Percentiles rank a stretch among this genome's conserved stretches.
These are phyloP conservation scores for Cherax quadricarinatus DNA, from an alignment of 1,140 invertebrate species.

Conservation along the genomic window DNA sequence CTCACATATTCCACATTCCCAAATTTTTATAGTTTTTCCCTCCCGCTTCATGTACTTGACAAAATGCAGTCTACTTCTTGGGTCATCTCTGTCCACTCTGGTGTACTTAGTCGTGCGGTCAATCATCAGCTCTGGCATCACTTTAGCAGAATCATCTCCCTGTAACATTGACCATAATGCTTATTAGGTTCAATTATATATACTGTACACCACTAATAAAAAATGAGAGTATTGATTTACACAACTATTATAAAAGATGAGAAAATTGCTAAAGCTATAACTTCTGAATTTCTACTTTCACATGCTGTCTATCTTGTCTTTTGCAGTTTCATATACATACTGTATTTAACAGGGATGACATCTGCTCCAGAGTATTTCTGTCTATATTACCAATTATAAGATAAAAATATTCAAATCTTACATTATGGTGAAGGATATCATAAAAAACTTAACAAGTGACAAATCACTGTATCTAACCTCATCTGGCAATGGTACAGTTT, in stretches of 20 bases:
- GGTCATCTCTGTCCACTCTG: constrained; percentile 79
- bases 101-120: constrained; percentile 32
- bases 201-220: too few species aligned
- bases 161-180: not conserved
- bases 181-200: too few species aligned
- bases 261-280: not conserved
- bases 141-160: not conserved
- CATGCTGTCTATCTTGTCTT: too few species aligned
- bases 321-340: too few species aligned
- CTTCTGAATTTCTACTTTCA: not conserved
- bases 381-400: too few species aligned
- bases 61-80: constrained; percentile 80
- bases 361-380: too few species aligned
- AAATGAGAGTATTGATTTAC: not conserved
- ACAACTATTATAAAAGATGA: not conserved
- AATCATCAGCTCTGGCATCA: not conserved
- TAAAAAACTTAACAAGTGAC: too few species aligned
- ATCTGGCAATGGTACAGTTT: not conserved
- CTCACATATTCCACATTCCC: constrained; percentile 84
- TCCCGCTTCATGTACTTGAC: constrained; percentile 83
- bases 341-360: too few species aligned
- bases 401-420: too few species aligned
- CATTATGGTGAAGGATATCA: too few species aligned
- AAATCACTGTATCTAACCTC: not conserved
- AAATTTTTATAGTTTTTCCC: constrained; percentile 82